These are phyloP conservation scores for Pampus argenteus DNA, from an alignment of 2,797 vertebrate species.

Conservation along the genomic window DNA sequence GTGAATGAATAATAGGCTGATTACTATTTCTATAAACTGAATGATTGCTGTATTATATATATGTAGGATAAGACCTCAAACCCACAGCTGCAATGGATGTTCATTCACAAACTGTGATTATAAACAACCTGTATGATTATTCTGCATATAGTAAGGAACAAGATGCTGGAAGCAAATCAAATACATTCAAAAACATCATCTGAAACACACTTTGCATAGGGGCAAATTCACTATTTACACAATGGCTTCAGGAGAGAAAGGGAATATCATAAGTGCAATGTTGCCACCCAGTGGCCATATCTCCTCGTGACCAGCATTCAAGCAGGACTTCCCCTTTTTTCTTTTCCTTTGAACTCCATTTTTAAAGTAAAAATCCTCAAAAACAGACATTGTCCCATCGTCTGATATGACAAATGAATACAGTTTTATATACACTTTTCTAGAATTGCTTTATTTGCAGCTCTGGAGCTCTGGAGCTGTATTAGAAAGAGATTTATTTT, in stretches of 20 bases:
- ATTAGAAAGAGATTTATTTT: background rate
- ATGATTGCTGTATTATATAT: constrained; percentile 20
- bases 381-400: constrained; percentile 46
- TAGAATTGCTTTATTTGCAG: background rate
- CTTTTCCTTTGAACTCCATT: constrained; percentile 10
- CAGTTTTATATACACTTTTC: constrained; percentile 7
- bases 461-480: no score
- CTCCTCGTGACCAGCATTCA: constrained; percentile 29
- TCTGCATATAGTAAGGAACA: constrained; percentile 15
- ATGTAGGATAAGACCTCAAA: background rate
- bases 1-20: constrained; percentile 10
- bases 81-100: background rate
- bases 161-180: constrained; percentile 35
- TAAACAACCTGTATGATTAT: constrained; percentile 5
- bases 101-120: background rate
- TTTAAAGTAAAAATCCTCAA: constrained; percentile 17
- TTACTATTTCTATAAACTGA: background rate
- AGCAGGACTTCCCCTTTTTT: constrained; percentile 26
- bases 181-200: constrained; percentile 49
- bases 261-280: constrained; percentile 66
- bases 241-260: constrained; percentile 39
- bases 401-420: constrained; percentile 10
- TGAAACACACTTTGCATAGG: constrained; percentile 37
- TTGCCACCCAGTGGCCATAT: constrained; percentile 74
- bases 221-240: constrained; percentile 50